Conservation (phyloP, 2,113 vertebrate species). For the Bagarius yarrelli region DNA sequence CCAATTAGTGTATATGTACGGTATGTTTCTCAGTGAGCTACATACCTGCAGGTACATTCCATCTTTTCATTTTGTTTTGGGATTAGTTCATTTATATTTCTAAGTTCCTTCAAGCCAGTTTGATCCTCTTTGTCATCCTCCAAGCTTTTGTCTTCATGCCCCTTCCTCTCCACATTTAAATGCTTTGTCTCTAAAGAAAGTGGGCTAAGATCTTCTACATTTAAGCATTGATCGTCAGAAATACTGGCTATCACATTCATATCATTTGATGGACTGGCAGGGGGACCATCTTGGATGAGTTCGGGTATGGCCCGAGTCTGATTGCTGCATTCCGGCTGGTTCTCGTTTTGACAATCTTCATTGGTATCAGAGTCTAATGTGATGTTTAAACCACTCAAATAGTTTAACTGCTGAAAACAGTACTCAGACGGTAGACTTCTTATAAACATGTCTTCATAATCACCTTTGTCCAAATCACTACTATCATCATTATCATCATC, state of each 20-base stretch:
- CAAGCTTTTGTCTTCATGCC: slow-evolving; percentile 25
- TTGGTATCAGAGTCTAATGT: background rate
- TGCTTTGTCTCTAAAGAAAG: slow-evolving; percentile 7
- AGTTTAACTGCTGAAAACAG: slow-evolving; percentile 40
- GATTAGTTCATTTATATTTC: background rate
- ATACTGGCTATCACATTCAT: slow-evolving; percentile 19
- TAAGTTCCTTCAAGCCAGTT: background rate
- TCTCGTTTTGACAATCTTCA: background rate
- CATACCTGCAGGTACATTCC: slow-evolving; percentile 46
- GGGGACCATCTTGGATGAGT: background rate
- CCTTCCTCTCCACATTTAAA: slow-evolving; percentile 31
- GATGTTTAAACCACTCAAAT: background rate
- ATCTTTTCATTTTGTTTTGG: background rate
- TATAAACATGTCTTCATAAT: slow-evolving; percentile 65
- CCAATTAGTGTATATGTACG: background rate
- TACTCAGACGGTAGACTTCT: slow-evolving; percentile 65
- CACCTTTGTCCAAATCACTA: slow-evolving; percentile 50
- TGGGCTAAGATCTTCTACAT: slow-evolving; percentile 23
- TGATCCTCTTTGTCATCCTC: slow-evolving; percentile 11
- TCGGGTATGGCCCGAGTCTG: background rate
- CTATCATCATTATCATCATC: slow-evolving; percentile 38
- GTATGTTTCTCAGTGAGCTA: background rate
- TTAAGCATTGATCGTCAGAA: slow-evolving; percentile 19
- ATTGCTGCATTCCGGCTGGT: slow-evolving; percentile 21
- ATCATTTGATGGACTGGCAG: background rate